These are phyloP conservation scores for Campylomormyrus numenius DNA, from an alignment of 2,113 vertebrate genomes.

Conservation along the genomic window DNA sequence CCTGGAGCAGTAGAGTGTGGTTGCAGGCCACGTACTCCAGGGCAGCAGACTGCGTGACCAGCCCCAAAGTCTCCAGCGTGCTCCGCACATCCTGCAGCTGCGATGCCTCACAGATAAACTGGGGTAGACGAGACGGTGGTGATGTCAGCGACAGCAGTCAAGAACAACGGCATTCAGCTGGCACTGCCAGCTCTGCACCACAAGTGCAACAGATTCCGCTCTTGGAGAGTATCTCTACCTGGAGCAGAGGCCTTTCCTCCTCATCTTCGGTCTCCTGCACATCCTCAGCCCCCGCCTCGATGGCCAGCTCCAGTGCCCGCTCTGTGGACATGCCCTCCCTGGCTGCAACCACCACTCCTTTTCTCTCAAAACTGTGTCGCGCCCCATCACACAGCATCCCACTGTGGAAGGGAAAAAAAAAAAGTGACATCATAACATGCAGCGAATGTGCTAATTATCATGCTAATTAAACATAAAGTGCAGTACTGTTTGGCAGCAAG, in stretches of 20 bases:
- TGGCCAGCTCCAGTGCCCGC: conserved; percentile 74
- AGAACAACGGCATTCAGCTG: not conserved
- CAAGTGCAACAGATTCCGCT: not conserved
- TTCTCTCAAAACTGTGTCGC: conserved; percentile 62
- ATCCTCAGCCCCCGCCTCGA: conserved; percentile 78
- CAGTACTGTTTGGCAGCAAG: not conserved
- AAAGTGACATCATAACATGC: not conserved
- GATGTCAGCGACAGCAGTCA: not conserved
- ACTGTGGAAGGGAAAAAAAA: conserved; percentile 45
- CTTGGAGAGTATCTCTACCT: conserved; percentile 48
- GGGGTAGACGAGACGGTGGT: not conserved
- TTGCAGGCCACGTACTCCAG: conserved; percentile 66
- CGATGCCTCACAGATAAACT: conserved; percentile 72
- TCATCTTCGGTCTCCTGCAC: conserved; percentile 71
- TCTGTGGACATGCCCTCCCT: conserved; percentile 59
- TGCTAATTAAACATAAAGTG: not conserved
- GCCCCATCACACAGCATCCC: conserved; percentile 63
- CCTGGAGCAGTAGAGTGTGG: conserved; percentile 47
- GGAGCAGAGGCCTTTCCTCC: conserved; percentile 64
- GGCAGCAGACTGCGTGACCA: conserved; percentile 53
- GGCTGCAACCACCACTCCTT: conserved; percentile 61
- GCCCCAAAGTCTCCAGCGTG: conserved; percentile 60
- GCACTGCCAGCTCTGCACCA: too few species aligned
- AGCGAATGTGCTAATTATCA: not conserved
- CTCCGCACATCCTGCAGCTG: conserved; percentile 57